phyloP scores from a whole-genome alignment of 2,797 vertebrate species.

The Ambastaia sidthimunki region DNA sequence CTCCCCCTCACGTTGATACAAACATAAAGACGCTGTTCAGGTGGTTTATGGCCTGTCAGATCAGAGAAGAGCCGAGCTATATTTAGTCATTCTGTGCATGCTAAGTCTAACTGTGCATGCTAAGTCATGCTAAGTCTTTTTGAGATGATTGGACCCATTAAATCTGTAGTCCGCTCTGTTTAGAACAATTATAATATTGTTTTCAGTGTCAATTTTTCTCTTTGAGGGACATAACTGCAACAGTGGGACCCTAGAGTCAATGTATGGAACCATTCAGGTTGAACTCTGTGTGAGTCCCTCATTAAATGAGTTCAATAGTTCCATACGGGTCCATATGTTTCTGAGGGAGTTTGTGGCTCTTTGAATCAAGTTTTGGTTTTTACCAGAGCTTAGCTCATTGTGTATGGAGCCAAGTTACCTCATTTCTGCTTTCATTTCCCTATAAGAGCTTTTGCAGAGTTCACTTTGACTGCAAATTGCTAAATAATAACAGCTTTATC shows the following conservation, averaged over 20 bases:
- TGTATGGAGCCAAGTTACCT: neutral
- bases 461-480: constrained; percentile 16
- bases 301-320: constrained; percentile 2
- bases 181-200: neutral
- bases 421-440: constrained; percentile 21
- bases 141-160: neutral
- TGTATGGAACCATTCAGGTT: neutral
- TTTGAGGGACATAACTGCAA: neutral
- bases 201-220: neutral
- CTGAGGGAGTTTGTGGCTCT: neutral
- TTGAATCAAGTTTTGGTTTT: constrained; percentile 9
- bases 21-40: constrained; percentile 34
- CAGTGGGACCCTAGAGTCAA: too few relatives aligned
- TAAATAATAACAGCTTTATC: constrained; percentile 1
- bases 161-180: neutral
- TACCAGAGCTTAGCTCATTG: constrained; percentile 6
- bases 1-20: neutral
- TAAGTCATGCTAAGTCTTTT: neutral
- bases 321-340: neutral
- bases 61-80: constrained; percentile 61
- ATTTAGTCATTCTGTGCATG: constrained; percentile 68
- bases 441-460: neutral
- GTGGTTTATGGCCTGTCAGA: constrained; percentile 55
- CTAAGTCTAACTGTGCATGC: constrained; percentile 59
- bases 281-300: neutral